A percentile compares a stretch with the other conserved stretches of the same genome.
Evolutionary conservation across 2,888 invertebrate genomes (phyloP).

Genomic region (Drosophila robusta): DNA sequence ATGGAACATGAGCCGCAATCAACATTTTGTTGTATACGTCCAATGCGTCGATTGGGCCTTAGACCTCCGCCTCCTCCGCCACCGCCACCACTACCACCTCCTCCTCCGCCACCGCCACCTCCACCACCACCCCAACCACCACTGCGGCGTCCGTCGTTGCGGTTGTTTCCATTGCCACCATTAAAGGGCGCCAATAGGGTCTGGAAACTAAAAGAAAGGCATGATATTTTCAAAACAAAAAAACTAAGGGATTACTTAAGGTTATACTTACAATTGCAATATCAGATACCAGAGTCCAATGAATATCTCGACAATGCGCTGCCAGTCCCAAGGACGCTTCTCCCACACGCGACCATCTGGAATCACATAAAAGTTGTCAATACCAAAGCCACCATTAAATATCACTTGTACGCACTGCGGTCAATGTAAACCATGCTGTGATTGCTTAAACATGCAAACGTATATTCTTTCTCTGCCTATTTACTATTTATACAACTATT

Average conservation of each 20-base stretch:
- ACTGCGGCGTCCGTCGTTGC: conserved; percentile 43
- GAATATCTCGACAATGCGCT: conserved; percentile 72
- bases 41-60: conserved; percentile 71
- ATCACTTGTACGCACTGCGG: conserved; percentile 50
- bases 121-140: conserved; percentile 53
- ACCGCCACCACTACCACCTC: conserved; percentile 58
- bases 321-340: conserved; percentile 78
- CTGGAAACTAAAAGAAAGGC: conserved; percentile 51
- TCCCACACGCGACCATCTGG: conserved; percentile 79
- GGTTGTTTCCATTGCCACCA: conserved; percentile 36
- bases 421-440: conserved; percentile 68
- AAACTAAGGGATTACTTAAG: neutral
- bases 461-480: conserved; percentile 4
- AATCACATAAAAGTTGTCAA: neutral
- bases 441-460: conserved; percentile 1
- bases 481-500: conserved; percentile 8
- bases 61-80: conserved; percentile 63
- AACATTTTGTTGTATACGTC: conserved; percentile 54
- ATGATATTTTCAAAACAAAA: neutral
- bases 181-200: conserved; percentile 76
- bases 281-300: conserved; percentile 70
- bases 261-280: conserved; percentile 71
- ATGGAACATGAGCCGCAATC: conserved; percentile 38
- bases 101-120: conserved; percentile 60
- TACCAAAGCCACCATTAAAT: neutral